Evolutionary conservation across 2,888 invertebrate species (phyloP), one percentile per base, ranked within the genome.

Genomic region (Coremacera marginata): DNA sequence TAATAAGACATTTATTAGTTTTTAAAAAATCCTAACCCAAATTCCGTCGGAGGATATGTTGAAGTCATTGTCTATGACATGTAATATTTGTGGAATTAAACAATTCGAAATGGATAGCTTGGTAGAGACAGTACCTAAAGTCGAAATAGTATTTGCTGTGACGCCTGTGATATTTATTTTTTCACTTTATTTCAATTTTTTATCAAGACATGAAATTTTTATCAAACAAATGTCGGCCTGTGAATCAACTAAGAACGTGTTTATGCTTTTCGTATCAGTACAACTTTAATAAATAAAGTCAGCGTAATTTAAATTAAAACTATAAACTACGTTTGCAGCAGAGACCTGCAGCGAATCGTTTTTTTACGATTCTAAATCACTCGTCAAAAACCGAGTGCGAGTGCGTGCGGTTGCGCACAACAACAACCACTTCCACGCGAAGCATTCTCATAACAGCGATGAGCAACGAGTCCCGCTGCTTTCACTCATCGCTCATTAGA

Each of bases 21-120:
- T 75, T 75, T 14, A 68, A 34, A 68, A 75, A 75, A 52, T 70
- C 68, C 68, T 55, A 68, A 14, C 75, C 75, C 3, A 75, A 19
- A 68, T 68, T 37, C 57, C 75, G 25, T 72, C 72, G 19, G 44
- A 70, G 14, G 44, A 51, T 44, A 72, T 60, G 5, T 55, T 57
- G 25, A 72, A 72, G 22, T 55, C 19, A 16, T 52, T 19, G 52
- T 19, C 5, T 5, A 9, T 14, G 11, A 52, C 14, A 52, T 52
- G 14, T 9, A 52, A 4, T n/a, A 52, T 52, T 52, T 52, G 52
- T 9, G 52, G 52, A 52, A 52, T 52, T 52, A 52, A 52, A 52
- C 4, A 52, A 52, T 52, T 52, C 5, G 52, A 52, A 4, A 52
- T 14, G 0, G 5, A n/a, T 52, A 52, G 1, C 0, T 19, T 52